phyloP scores from a whole-genome alignment of 2,113 vertebrate species.

The Dromaius novaehollandiae region DNA sequence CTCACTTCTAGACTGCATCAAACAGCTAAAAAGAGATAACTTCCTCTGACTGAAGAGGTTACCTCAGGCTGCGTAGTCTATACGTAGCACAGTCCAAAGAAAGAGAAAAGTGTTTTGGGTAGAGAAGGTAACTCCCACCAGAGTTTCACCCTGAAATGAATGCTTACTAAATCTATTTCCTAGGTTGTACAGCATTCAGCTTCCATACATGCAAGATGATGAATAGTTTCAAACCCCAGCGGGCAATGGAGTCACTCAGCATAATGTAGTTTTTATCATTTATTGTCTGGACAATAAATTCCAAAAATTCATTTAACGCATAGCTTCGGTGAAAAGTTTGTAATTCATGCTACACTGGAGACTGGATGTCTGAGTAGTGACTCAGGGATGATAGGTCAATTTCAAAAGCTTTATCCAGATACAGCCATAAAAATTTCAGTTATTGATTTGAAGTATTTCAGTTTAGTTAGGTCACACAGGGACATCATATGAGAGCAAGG shows the following conservation, averaged over 20 bases:
- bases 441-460: constrained; percentile 1
- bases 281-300: neutral
- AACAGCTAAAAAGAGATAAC: neutral
- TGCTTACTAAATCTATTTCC: neutral
- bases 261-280: neutral
- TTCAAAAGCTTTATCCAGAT: constrained; percentile 10
- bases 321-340: neutral
- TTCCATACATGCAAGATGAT: neutral
- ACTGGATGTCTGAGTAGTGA: neutral
- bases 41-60: neutral
- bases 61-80: neutral
- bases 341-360: neutral
- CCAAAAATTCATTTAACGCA: neutral
- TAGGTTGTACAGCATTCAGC: fast-evolving
- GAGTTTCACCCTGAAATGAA: neutral
- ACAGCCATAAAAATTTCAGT: neutral
- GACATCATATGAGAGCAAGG: neutral
- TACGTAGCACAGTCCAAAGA: neutral
- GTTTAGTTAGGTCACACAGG: neutral
- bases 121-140: neutral
- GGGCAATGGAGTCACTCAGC: neutral
- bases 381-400: neutral
- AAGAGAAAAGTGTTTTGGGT: neutral
- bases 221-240: neutral
- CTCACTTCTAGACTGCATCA: neutral